Conservation (phyloP, 2,797 vertebrate species). For the Miichthys miiuy region DNA sequence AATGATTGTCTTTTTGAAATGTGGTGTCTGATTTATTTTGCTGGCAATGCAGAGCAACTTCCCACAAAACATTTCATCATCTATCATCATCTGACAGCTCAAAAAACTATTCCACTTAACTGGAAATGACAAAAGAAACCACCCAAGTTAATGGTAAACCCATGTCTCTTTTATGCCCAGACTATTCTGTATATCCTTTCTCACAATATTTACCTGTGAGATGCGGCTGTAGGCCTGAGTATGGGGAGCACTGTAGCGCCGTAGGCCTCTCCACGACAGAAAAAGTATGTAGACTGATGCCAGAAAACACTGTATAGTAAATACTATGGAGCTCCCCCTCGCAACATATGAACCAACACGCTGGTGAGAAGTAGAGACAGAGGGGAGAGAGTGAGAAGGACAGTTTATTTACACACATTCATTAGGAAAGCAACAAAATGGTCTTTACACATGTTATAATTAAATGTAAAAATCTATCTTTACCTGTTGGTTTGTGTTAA, state of each 20-base stretch:
- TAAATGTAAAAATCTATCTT: neutral
- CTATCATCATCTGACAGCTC: neutral
- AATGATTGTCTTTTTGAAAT: neutral
- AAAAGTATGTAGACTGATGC: slow-evolving; percentile 79
- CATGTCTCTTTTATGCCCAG: too few relatives aligned
- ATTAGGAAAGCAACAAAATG: neutral
- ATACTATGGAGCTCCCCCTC: slow-evolving; percentile 73
- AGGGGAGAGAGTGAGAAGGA: neutral
- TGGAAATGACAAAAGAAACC: neutral
- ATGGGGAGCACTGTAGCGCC: slow-evolving; percentile 69
- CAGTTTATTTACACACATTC: neutral
- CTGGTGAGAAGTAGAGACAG: slow-evolving; percentile 44
- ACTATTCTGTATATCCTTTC: neutral
- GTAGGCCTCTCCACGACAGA: slow-evolving; percentile 83
- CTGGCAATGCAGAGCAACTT: neutral
- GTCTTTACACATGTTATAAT: neutral
- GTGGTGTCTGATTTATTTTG: neutral
- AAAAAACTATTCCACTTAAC: neutral
- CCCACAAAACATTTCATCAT: neutral
- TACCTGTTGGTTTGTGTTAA: slow-evolving; percentile 77
- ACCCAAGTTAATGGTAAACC: neutral
- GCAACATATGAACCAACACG: slow-evolving; percentile 73
- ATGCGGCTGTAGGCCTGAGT: slow-evolving; percentile 73
- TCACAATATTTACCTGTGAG: slow-evolving; percentile 63
- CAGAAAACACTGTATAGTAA: slow-evolving; percentile 73